Evolutionary conservation across 1,140 invertebrate genomes (phyloP).

Genomic region (Conus betulinus): DNA sequence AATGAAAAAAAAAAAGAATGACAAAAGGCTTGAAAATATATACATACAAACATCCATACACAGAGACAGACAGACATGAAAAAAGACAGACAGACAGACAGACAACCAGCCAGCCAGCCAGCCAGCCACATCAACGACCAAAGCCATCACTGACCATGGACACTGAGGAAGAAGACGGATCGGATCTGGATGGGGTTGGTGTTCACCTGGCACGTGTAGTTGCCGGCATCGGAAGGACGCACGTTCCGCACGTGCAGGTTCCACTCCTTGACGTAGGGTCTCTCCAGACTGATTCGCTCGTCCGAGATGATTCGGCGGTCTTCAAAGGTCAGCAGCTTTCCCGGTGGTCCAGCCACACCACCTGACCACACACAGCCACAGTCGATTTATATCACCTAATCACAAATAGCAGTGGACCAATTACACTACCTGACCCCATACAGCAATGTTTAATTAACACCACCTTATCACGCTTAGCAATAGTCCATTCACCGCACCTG

Average conservation of each 20-base stretch:
- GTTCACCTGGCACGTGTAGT: conserved; percentile 71
- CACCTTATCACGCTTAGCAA: no score
- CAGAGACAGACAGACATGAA: conserved; percentile 25
- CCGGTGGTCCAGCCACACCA: conserved; percentile 67
- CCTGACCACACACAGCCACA: conserved; percentile 44
- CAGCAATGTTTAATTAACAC: background rate
- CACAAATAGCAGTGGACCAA: background rate
- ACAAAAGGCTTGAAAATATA: background rate
- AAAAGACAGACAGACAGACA: conserved; percentile 34
- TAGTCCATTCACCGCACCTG: no score
- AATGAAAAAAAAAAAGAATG: background rate
- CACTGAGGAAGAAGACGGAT: conserved; percentile 49
- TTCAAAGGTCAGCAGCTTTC: conserved; percentile 59
- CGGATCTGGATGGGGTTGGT: conserved; percentile 67
- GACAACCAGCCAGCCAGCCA: conserved; percentile 9
- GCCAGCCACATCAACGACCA: background rate
- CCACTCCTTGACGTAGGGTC: conserved; percentile 70
- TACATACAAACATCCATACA: conserved; percentile 1
- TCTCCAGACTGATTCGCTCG: conserved; percentile 66
- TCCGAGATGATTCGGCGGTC: conserved; percentile 67
- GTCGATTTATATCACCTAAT: no score
- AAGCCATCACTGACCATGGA: conserved; percentile 54
- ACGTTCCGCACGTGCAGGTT: conserved; percentile 69
- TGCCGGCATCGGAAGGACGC: conserved; percentile 59
- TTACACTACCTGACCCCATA: background rate